phyloP scores from a whole-genome alignment of 2,113 vertebrate species.

The Xiphias gladius region DNA sequence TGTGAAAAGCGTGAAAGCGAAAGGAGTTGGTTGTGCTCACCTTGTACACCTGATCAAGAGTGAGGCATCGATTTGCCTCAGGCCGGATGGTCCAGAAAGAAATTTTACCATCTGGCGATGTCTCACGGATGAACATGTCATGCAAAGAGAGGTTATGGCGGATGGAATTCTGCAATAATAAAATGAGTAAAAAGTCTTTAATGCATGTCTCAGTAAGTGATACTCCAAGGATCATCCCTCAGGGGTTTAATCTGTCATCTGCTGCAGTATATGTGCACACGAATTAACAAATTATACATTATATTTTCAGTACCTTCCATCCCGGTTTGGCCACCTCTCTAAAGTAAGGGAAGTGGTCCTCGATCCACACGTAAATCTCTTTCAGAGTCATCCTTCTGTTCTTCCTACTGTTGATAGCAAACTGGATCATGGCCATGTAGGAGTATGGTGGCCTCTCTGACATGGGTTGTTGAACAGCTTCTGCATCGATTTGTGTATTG shows the following conservation, averaged over 20 bases:
- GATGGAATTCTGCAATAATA: slow-evolving; percentile 91
- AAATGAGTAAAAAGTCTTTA: neutral
- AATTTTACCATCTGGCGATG: slow-evolving; percentile 88
- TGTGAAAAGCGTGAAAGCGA: neutral
- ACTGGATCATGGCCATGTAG: slow-evolving; percentile 99
- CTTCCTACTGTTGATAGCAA: slow-evolving; percentile 95
- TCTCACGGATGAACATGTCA: slow-evolving; percentile 95
- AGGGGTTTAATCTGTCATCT: neutral
- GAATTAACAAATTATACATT: neutral
- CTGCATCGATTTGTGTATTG: neutral
- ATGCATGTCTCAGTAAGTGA: neutral
- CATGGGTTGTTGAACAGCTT: slow-evolving; percentile 65
- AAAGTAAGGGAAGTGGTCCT: slow-evolving; percentile 96
- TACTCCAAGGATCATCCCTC: too few species aligned
- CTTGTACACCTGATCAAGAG: slow-evolving; percentile 94
- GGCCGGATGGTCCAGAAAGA: slow-evolving; percentile 98
- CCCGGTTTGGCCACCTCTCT: slow-evolving; percentile 93
- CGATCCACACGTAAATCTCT: slow-evolving; percentile 97
- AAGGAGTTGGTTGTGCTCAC: slow-evolving; percentile 74
- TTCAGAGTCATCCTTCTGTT: slow-evolving; percentile 94
- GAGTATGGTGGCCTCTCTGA: slow-evolving; percentile 94
- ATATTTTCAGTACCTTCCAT: slow-evolving; percentile 91
- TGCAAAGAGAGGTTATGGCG: slow-evolving; percentile 97
- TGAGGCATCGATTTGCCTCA: slow-evolving; percentile 93
- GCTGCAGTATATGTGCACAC: rapidly evolving